phyloP scores from a whole-genome alignment of 2,113 vertebrate species.

The Lampris incognitus region DNA sequence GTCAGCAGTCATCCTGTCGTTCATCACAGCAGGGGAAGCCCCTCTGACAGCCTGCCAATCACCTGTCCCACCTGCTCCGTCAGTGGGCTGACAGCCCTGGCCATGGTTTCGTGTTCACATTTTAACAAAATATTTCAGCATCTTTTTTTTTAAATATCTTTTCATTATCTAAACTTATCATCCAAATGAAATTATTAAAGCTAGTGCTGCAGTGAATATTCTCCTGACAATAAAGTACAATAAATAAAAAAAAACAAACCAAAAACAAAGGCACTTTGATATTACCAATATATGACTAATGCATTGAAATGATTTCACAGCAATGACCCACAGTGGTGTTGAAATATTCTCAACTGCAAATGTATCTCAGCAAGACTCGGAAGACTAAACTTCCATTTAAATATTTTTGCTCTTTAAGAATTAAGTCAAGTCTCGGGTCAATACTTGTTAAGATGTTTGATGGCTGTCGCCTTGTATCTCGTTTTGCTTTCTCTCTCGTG shows the following conservation, averaged over 20 bases:
- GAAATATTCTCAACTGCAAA: neutral
- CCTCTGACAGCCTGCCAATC: conserved; percentile 3
- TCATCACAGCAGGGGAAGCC: neutral
- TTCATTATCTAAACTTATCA: too few species aligned
- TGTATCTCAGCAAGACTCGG: neutral
- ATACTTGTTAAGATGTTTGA: conserved; percentile 1
- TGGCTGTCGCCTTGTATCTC: conserved; percentile 1
- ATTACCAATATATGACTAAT: neutral
- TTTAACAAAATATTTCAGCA: too few species aligned
- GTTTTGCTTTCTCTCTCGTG: neutral
- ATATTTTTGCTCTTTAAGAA: neutral
- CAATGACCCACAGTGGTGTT: too few species aligned
- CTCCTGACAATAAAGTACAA: too few species aligned
- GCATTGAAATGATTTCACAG: too few species aligned
- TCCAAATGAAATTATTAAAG: too few species aligned
- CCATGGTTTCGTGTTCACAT: neutral
- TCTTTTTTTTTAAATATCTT: too few species aligned
- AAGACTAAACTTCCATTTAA: neutral
- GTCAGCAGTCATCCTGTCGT: neutral
- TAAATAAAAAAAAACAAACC: too few species aligned
- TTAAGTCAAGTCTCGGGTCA: neutral
- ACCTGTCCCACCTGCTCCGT: conserved; percentile 8
- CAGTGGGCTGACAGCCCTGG: neutral
- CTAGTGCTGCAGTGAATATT: too few species aligned
- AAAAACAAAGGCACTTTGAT: too few species aligned